Percentiles rank a stretch among this genome's conserved stretches.
These are phyloP conservation scores for Geococcyx californianus DNA, from an alignment of 2,113 vertebrate genomes.

Conservation along the genomic window DNA sequence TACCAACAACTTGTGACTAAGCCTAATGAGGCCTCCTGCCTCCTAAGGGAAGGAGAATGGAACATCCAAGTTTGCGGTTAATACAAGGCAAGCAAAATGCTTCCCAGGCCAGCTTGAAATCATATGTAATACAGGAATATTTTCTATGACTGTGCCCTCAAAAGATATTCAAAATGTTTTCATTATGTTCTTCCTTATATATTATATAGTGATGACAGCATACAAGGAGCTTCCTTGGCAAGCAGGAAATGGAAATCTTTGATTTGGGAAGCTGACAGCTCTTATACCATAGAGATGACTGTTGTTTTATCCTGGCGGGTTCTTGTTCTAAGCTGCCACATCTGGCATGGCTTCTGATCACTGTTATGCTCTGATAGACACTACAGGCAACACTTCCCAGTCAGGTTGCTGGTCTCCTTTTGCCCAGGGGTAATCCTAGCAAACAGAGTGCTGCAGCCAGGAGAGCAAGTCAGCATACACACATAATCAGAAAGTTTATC, in stretches of 20 bases:
- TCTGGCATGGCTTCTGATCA: slow-evolving; percentile 10
- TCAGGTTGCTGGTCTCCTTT: slow-evolving; percentile 27
- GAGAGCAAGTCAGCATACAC: neutral
- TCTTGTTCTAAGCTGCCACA: neutral
- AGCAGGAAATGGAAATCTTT: neutral
- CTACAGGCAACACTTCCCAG: neutral
- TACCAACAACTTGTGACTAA: neutral
- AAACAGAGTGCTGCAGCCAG: neutral
- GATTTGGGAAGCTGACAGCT: slow-evolving; percentile 27
- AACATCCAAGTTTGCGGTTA: neutral
- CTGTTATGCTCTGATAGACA: neutral
- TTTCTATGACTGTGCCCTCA: neutral
- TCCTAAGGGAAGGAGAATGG: neutral
- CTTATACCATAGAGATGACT: neutral
- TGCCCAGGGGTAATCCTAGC: neutral
- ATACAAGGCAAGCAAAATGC: neutral
- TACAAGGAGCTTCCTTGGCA: slow-evolving; percentile 11
- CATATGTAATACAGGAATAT: neutral
- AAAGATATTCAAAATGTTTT: neutral
- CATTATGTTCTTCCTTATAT: neutral
- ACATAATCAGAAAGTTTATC: neutral
- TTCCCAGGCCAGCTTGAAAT: neutral
- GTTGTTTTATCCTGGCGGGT: slow-evolving; percentile 16
- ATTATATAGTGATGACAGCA: neutral
- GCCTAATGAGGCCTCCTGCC: neutral